phyloP scores from a whole-genome alignment of 2,797 vertebrate genomes.

The Oceanodroma leucorhoa region DNA sequence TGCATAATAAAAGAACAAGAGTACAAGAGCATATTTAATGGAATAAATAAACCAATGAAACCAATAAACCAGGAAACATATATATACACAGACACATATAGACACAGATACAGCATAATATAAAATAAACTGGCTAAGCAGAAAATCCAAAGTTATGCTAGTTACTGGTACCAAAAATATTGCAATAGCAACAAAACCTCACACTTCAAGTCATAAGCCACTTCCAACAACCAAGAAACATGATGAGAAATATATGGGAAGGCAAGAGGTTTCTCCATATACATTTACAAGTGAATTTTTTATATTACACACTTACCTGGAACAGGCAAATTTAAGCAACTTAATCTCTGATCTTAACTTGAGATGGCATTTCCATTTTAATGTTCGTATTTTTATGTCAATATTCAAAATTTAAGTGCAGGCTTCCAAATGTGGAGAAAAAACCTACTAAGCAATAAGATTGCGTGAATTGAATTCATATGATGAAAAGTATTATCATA shows the following conservation, averaged over 20 bases:
- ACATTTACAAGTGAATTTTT: background rate
- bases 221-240: background rate
- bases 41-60: background rate
- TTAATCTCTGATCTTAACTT: background rate
- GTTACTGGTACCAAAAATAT: background rate
- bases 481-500: background rate
- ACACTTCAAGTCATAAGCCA: background rate
- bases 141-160: background rate
- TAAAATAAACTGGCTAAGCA: background rate
- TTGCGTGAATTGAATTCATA: background rate
- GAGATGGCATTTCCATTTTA: background rate
- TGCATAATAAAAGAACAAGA: background rate
- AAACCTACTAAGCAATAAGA: background rate
- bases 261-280: background rate
- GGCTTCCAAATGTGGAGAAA: background rate
- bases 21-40: background rate
- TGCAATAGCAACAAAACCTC: background rate
- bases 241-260: background rate
- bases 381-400: background rate
- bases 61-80: background rate
- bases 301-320: background rate
- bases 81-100: rapidly evolving
- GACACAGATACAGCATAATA: background rate
- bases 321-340: background rate
- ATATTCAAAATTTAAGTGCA: background rate